A percentile compares a stretch with the other conserved stretches of the same genome.
Conservation (phyloP, 2,113 vertebrate species). For the Embiotoca jacksoni region DNA sequence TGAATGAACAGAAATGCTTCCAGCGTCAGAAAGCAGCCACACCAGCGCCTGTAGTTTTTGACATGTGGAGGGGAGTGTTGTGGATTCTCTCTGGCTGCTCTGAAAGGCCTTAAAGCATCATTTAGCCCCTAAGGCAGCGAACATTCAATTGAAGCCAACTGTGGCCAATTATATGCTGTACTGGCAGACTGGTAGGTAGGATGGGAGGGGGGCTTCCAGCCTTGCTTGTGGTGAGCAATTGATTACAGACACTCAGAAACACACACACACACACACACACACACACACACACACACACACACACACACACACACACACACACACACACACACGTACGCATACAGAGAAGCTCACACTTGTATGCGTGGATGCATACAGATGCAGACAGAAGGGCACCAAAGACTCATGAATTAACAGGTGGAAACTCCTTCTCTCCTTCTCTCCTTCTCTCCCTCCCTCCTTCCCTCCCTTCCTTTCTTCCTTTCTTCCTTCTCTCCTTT, state of each 20-base stretch:
- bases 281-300: conserved; percentile 2
- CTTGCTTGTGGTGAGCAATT: conserved; percentile 38
- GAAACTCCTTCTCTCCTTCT: not conserved
- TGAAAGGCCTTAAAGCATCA: conserved; percentile 66
- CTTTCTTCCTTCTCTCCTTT: conserved; percentile 2
- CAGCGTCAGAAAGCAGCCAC: conserved; percentile 17
- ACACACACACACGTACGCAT: not conserved
- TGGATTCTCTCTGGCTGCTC: conserved; percentile 41
- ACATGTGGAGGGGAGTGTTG: conserved; percentile 56
- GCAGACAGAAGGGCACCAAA: conserved; percentile 3
- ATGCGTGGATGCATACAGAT: not conserved
- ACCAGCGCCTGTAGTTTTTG: conserved; percentile 46
- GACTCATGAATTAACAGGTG: conserved; percentile 29
- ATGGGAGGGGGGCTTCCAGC: conserved; percentile 24
- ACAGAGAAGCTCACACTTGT: not conserved
- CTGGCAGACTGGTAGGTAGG: conserved; percentile 59
- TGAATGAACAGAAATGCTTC: conserved; percentile 8
- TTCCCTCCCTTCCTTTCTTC: not conserved
- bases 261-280: not conserved
- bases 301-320: not conserved
- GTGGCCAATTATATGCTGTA: conserved; percentile 73
- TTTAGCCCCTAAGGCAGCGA: conserved; percentile 65
- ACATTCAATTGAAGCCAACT: conserved; percentile 74
- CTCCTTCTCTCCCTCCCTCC: not conserved
- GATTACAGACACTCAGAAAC: conserved; percentile 28